Base-by-base conservation (phyloP, 2,888 invertebrate species). In the Coelogynopora nodosa region DNA sequence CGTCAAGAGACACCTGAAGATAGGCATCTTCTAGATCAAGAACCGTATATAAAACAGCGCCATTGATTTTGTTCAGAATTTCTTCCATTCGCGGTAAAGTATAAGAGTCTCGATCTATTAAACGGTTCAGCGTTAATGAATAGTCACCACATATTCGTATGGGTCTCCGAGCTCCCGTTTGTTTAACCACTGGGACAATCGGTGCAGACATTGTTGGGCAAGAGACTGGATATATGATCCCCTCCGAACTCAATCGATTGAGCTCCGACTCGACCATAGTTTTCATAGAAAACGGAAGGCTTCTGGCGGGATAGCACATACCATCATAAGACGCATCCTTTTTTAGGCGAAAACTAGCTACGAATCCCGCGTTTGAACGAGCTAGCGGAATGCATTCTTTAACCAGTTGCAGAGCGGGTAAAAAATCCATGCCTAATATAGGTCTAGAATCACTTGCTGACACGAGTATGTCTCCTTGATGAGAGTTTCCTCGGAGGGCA, bases 21-120 rank as follows among this genome's bases (percentile, higher is more conserved):
- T 81, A 85, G 29, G 85, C 85, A n/a, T 85, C 85, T 13, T 83
- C n/a, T 23, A 85, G 30, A 84, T 85, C 85, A 30, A 85, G 74
- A 82, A 85, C 85, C 27, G 85, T 31, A 82, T 85, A 85, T 26
- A 84, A 83, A 23, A 26, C 31, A 28, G 82, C 85, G 31, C 67
- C 31, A 5, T 30, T 26, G 13, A 85, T 82, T 85, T 85, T 85
- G 26, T 67, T 23, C 0, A 85, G 85, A 84, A 85, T 85, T 85
- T 85, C 85, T n/a, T 85, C 85, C 10, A 85, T 23, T 26, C 81
- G 67, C 23, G 85, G 85, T 1, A 85, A 85, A 2, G 30, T 85
- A 29, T 85, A 85, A 26, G 31, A 27, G 30, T 85, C 85, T 31
- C 29, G 29, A 27, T 85, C 85, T 23, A 85, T 85, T 2, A 85